phyloP scores from a whole-genome alignment of 2,888 invertebrate genomes.

The Linyphia triangularis region DNA sequence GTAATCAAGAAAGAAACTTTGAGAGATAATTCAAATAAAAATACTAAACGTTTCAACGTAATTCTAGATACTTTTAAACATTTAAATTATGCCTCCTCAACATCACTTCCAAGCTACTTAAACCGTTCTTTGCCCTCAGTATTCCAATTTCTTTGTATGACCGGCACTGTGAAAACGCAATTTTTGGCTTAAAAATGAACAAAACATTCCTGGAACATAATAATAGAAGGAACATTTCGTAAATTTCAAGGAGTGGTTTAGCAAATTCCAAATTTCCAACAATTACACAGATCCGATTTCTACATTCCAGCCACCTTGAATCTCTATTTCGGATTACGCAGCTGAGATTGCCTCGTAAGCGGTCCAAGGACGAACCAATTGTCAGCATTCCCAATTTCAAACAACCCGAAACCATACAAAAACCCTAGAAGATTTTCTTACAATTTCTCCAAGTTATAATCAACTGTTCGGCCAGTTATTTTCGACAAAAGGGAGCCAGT shows the following conservation, averaged over 20 bases:
- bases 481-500: background rate
- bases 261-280: background rate
- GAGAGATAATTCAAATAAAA: no score
- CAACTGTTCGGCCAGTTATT: conserved; percentile 55
- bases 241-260: background rate
- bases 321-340: conserved; percentile 31
- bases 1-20: no score
- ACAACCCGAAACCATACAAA: conserved; percentile 19
- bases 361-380: conserved; percentile 31
- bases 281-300: background rate
- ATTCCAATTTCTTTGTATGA: no score
- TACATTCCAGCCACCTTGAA: background rate
- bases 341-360: conserved; percentile 14
- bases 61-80: no score
- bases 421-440: background rate
- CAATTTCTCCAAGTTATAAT: conserved; percentile 43
- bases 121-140: no score
- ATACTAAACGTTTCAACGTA: no score
- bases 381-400: background rate
- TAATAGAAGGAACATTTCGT: no score
- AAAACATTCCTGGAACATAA: no score
- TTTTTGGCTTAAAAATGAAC: no score
- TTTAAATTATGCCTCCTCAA: no score
- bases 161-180: no score
- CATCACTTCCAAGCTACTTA: no score